Evolutionary conservation across 2,797 vertebrate species (phyloP).

Genomic region (Acanthurus lineatus): DNA sequence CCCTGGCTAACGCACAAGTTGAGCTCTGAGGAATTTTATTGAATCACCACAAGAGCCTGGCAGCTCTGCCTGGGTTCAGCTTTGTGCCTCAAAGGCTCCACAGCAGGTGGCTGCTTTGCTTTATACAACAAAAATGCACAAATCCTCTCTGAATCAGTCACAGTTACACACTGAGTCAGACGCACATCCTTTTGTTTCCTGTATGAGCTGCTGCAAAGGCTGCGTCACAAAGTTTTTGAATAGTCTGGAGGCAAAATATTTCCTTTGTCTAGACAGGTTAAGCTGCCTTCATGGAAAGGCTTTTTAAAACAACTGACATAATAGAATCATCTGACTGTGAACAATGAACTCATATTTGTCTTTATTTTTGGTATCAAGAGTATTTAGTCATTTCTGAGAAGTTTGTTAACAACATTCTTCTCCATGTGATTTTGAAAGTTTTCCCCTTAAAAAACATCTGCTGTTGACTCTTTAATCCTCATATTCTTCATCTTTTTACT

Average conservation of each 20-base stretch:
- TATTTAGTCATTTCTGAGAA: not conserved
- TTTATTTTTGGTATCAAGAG: not conserved
- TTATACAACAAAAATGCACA: conserved; percentile 49
- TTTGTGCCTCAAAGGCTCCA: conserved; percentile 66
- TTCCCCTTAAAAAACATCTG: not conserved
- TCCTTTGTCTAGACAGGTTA: not conserved
- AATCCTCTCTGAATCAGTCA: conserved; percentile 59
- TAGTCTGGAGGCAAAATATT: not conserved
- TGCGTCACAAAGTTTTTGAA: conserved; percentile 9
- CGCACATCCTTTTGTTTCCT: conserved; percentile 46
- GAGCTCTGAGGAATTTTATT: conserved; percentile 69
- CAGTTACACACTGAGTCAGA: conserved; percentile 50
- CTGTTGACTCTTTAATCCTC: not conserved
- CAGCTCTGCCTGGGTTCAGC: conserved; percentile 51
- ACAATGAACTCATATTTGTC: not conserved
- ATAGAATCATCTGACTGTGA: not conserved
- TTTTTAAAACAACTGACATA: not conserved
- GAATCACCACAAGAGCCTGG: conserved; percentile 63
- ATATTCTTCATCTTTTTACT: not conserved
- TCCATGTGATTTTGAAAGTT: not conserved
- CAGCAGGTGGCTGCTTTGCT: conserved; percentile 69
- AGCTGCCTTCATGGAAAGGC: not conserved
- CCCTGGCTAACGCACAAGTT: conserved; percentile 49
- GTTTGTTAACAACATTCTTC: not conserved
- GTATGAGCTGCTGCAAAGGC: conserved; percentile 2